phyloP scores from a whole-genome alignment of 2,113 vertebrate species.

The Larimichthys crocea region DNA sequence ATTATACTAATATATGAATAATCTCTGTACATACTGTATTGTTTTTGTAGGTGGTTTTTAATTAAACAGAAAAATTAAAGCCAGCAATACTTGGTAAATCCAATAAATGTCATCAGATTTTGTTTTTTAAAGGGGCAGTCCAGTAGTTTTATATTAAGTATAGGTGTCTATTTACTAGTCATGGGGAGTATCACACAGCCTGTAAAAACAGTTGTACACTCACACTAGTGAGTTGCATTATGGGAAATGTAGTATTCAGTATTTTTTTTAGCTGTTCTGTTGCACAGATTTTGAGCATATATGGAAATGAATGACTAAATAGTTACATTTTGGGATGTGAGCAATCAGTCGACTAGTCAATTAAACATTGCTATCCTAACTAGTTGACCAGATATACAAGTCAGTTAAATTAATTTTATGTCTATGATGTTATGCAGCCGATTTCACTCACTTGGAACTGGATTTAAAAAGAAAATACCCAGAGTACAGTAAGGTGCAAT shows the following conservation, averaged over 20 bases:
- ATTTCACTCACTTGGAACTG: too few relatives aligned
- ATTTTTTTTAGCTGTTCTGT: not conserved
- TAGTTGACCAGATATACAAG: too few relatives aligned
- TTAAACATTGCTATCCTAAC: too few relatives aligned
- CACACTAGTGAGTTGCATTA: not conserved
- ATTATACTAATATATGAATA: not conserved
- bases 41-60: too few relatives aligned
- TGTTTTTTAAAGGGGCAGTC: not conserved
- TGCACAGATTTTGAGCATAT: not conserved
- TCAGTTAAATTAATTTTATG: too few relatives aligned
- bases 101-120: not conserved
- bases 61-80: too few relatives aligned
- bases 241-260: not conserved
- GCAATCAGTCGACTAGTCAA: too few relatives aligned
- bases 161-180: conserved; percentile 7
- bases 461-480: too few relatives aligned
- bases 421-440: too few relatives aligned
- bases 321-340: not conserved
- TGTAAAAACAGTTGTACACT: conserved; percentile 10
- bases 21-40: not conserved
- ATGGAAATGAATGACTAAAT: not conserved
- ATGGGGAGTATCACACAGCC: not conserved
- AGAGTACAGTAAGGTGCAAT: too few relatives aligned
- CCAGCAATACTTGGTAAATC: not conserved
- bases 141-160: too few relatives aligned